Evolutionary conservation across 2,888 invertebrate species (phyloP).

Genomic region (Diploptera punctata): DNA sequence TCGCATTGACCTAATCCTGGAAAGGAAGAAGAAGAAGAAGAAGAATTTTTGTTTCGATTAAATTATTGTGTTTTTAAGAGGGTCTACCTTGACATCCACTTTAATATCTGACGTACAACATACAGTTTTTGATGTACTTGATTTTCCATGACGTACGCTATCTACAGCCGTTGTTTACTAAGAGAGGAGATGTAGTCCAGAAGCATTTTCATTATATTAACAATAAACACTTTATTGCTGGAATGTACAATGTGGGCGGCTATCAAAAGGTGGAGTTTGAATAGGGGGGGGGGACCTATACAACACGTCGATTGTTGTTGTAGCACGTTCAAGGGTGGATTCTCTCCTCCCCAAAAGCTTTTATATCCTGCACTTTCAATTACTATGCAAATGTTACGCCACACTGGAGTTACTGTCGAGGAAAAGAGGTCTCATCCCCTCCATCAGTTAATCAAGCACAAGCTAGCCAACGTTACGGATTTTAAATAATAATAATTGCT

Average conservation of each 20-base stretch:
- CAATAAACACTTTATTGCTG: slow-evolving; percentile 2
- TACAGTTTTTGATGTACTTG: too few relatives aligned
- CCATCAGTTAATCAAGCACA: background rate
- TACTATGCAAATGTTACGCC: slow-evolving; percentile 20
- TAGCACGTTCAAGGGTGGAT: background rate
- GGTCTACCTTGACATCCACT: too few relatives aligned
- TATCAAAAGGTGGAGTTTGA: background rate
- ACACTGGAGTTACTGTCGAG: background rate
- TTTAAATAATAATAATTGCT: background rate
- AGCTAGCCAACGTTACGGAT: background rate
- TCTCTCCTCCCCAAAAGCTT: background rate
- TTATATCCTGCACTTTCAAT: slow-evolving; percentile 23
- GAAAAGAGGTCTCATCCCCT: background rate
- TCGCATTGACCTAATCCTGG: too few relatives aligned
- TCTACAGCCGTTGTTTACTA: too few relatives aligned
- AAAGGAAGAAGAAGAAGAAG: too few relatives aligned
- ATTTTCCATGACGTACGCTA: too few relatives aligned
- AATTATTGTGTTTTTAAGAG: too few relatives aligned
- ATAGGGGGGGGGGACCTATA: background rate
- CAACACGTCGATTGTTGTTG: slow-evolving; percentile 22
- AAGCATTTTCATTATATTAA: background rate
- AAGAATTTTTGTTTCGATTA: too few relatives aligned
- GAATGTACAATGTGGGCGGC: background rate
- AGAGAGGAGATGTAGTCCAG: too few relatives aligned
- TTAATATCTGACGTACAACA: too few relatives aligned